Percentiles rank a stretch among this genome's conserved stretches.
These are phyloP conservation scores for Hypena proboscidalis DNA, from an alignment of 2,888 invertebrate species.

Conservation along the genomic window DNA sequence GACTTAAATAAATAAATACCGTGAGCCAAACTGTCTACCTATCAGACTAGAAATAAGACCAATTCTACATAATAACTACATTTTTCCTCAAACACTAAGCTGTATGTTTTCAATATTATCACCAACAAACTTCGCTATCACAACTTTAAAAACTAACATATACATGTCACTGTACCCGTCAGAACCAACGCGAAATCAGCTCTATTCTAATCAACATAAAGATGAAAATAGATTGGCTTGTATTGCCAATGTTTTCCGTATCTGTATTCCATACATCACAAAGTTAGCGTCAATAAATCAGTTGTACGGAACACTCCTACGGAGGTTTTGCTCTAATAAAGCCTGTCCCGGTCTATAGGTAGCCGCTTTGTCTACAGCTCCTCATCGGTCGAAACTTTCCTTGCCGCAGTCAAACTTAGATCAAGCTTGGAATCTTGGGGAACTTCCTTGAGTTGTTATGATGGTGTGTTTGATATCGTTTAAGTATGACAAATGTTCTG, in stretches of 20 bases:
- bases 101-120: constrained; percentile 14
- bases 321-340: constrained; percentile 65
- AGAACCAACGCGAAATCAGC: constrained; percentile 3
- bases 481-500: constrained; percentile 49
- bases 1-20: too few species aligned
- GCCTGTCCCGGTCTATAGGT: constrained; percentile 61
- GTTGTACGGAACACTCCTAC: constrained; percentile 50
- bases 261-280: constrained; percentile 40
- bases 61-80: too few species aligned
- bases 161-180: constrained; percentile 2
- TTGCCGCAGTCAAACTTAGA: constrained; percentile 81
- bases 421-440: constrained; percentile 65
- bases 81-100: not conserved
- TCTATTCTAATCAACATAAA: constrained; percentile 2
- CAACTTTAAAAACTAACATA: constrained; percentile 5
- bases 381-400: constrained; percentile 79
- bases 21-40: too few species aligned
- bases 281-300: constrained; percentile 59
- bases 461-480: constrained; percentile 49
- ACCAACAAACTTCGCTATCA: constrained; percentile 10
- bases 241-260: constrained; percentile 19
- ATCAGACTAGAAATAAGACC: too few species aligned
- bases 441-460: constrained; percentile 28
- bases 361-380: constrained; percentile 71
- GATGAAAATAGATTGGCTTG: constrained; percentile 23